Conservation (phyloP, 2,888 invertebrate species). For the Entomobrya multifasciata region DNA sequence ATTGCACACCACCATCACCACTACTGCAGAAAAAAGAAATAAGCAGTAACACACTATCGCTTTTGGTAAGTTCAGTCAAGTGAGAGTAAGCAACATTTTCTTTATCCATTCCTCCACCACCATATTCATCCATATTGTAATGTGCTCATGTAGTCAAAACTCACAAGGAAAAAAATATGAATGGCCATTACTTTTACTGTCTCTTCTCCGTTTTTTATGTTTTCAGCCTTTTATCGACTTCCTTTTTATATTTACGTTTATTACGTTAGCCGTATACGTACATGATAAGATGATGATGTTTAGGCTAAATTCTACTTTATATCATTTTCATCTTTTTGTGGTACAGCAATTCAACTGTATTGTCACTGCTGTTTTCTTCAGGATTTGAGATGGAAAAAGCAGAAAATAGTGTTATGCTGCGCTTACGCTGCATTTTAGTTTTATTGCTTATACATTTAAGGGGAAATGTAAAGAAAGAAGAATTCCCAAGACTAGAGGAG, state of each 20-base stretch:
- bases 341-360: constrained; percentile 23
- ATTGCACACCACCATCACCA: constrained; percentile 19
- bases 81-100: constrained; percentile 7
- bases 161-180: constrained; percentile 20
- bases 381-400: background rate
- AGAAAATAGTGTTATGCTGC: constrained; percentile 59
- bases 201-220: constrained; percentile 18
- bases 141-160: background rate
- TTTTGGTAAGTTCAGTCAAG: too few species aligned
- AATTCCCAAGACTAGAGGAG: too few species aligned
- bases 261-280: constrained; percentile 28
- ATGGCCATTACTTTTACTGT: constrained; percentile 27
- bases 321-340: constrained; percentile 28
- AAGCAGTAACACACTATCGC: background rate
- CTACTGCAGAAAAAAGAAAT: background rate
- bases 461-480: background rate
- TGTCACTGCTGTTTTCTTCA: background rate
- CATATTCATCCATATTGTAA: background rate
- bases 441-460: constrained; percentile 47
- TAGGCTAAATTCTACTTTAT: background rate
- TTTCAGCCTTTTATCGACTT: constrained; percentile 29
- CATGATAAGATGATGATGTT: too few species aligned
- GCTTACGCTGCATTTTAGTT: constrained; percentile 63
- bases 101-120: too few species aligned
- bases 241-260: constrained; percentile 46